phyloP scores from a whole-genome alignment of 2,888 invertebrate genomes.

The Melieria crassipennis region DNA sequence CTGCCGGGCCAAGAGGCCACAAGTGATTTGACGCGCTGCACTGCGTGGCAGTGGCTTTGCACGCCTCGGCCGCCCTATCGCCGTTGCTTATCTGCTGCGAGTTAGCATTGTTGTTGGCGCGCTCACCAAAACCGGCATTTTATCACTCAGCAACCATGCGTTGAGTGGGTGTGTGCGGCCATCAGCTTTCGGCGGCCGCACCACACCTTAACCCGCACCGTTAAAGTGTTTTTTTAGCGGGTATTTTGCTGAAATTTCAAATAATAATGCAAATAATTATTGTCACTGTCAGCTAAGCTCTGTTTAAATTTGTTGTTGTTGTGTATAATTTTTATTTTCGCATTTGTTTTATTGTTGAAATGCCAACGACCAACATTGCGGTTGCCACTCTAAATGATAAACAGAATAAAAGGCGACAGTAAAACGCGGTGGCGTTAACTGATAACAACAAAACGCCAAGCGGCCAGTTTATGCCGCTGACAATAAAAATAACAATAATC shows the following conservation, averaged over 20 bases:
- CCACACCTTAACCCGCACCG: not conserved
- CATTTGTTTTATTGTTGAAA: slow-evolving; percentile 40
- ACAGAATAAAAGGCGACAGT: slow-evolving; percentile 24
- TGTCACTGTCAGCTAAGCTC: slow-evolving; percentile 29
- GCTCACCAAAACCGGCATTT: too few relatives aligned
- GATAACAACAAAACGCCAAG: slow-evolving; percentile 15
- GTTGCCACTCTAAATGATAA: slow-evolving; percentile 41
- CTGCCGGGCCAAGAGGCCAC: not conserved
- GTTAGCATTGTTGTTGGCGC: too few relatives aligned
- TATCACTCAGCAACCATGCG: too few relatives aligned
- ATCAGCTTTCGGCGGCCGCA: not conserved
- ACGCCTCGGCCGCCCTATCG: too few relatives aligned
- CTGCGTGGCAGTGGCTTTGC: too few relatives aligned
- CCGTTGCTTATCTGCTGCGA: too few relatives aligned
- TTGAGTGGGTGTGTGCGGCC: slow-evolving; percentile 8
- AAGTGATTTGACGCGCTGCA: slow-evolving; percentile 18
- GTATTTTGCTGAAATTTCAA: slow-evolving; percentile 5
- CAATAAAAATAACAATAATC: slow-evolving; percentile 21
- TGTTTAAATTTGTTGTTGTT: not conserved
- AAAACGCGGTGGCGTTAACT: slow-evolving; percentile 16
- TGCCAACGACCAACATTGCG: slow-evolving; percentile 46
- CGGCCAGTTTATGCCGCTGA: not conserved
- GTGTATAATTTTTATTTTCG: slow-evolving; percentile 10
- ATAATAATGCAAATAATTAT: slow-evolving; percentile 29
- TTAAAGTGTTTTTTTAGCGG: not conserved